These are phyloP conservation scores for Cetoscarus ocellatus DNA, from an alignment of 2,797 vertebrate genomes.

Conservation along the genomic window DNA sequence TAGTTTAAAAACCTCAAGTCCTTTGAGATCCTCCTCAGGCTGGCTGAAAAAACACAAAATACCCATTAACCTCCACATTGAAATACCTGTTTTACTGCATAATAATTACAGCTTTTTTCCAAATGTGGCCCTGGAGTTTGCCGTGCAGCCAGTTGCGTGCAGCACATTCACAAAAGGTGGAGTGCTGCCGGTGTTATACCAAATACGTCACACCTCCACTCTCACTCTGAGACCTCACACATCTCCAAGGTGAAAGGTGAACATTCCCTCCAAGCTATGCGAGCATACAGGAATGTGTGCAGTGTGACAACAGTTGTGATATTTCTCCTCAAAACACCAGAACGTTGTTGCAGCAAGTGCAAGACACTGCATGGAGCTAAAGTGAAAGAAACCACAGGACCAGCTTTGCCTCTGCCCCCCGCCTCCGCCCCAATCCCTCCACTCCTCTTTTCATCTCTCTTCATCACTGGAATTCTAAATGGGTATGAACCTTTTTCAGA, in stretches of 20 bases:
- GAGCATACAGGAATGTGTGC: conserved; percentile 37
- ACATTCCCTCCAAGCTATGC: conserved; percentile 2
- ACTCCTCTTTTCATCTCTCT: conserved; percentile 61
- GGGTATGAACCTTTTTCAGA: conserved; percentile 63
- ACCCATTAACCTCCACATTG: too few relatives aligned
- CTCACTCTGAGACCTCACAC: conserved; percentile 30
- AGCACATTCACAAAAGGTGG: conserved; percentile 17
- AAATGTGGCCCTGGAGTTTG: neutral
- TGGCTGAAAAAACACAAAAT: too few relatives aligned
- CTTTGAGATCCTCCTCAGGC: too few relatives aligned
- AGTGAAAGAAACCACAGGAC: conserved; percentile 38
- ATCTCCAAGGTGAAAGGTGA: conserved; percentile 54
- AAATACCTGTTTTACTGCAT: too few relatives aligned
- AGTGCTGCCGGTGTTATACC: conserved; percentile 23
- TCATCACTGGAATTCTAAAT: conserved; percentile 73
- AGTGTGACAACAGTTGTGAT: conserved; percentile 11
- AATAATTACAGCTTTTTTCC: too few relatives aligned
- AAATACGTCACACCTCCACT: conserved; percentile 14
- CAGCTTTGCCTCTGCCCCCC: conserved; percentile 45
- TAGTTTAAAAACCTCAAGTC: too few relatives aligned
- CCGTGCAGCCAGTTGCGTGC: neutral
- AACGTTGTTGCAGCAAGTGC: conserved; percentile 15
- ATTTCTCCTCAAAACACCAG: conserved; percentile 33
- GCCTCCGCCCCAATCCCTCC: conserved; percentile 64
- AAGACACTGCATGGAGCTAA: conserved; percentile 35